Base-by-base conservation (phyloP, 2,113 vertebrate genomes). In the Myotis davidii region DNA sequence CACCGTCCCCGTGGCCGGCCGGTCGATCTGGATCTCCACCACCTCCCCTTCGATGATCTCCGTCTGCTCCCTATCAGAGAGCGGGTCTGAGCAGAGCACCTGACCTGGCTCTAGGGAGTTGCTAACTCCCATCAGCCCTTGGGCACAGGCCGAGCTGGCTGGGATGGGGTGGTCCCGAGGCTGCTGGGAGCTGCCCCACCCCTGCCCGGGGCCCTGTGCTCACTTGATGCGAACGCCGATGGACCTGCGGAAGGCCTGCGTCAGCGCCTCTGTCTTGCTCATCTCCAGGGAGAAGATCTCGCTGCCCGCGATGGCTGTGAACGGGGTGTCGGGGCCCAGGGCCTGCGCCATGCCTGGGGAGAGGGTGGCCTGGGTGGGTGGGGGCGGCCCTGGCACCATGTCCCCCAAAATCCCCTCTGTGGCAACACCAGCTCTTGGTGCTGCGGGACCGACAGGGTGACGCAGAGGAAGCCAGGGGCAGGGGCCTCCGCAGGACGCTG, bases 11-110 rank as follows among this genome's bases (percentile, higher is more conserved):
- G 99, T 99, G 12, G 99, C 99, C 0, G 99, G 99, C 32, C 99
- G 98, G 83, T 99, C 99, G 10, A 99, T 99, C 97, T 99, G 99
- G 96, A 99, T 99, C 96, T 99, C 99, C 45, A 99, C 99, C 95
- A 99, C 99, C 65, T 99, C 99, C 21, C 99, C 99, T 96, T 99
- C 99, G 16, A 99, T 99, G 87, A 99, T 99, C 98, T 99, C 99
- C 0, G 99, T 99, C 97, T 99, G 99, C 59, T 99, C 99, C 97
- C 99, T 99, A 42, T 21, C 54, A 90, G 69, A 93, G 17, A 92
- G 50, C 37, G 69, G 42, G 14, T 2, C 7, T 91, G 25, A 95
- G 39, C 59, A 5, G n/a, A 70, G 10, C 37, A 50, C 7, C n/a
- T 0, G 0, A 10, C 11, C 27, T 2, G 39, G 29, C 21, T 48